Percentiles rank a stretch among this genome's conserved stretches.
phyloP scores from a whole-genome alignment of 2,113 vertebrate species.

The Leucoraja erinaceus region DNA sequence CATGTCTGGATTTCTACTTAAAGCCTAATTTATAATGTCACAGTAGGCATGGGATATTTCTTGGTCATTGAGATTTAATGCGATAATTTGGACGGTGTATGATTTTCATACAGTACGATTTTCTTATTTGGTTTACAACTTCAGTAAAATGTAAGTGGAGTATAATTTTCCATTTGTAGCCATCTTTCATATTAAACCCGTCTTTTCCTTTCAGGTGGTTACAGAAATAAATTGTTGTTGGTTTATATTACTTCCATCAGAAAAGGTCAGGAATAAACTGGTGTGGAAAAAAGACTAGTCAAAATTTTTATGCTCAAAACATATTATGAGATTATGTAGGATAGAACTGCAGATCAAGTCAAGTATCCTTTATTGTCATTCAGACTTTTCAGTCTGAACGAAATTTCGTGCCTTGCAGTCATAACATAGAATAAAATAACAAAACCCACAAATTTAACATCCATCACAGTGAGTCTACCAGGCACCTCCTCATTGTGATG shows the following conservation, averaged over 20 bases:
- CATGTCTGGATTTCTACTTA: conserved; percentile 62
- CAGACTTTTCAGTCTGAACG: too few species aligned
- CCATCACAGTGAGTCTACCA: too few species aligned
- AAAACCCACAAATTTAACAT: too few species aligned
- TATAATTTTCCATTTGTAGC: conserved; percentile 59
- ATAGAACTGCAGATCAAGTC: too few species aligned
- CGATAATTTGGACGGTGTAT: conserved; percentile 57
- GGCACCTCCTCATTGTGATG: too few species aligned
- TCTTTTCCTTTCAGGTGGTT: background rate
- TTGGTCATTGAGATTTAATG: conserved; percentile 57
- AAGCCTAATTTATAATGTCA: conserved; percentile 60
- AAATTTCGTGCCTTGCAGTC: too few species aligned
- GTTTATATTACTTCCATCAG: background rate
- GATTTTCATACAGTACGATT: conserved; percentile 46
- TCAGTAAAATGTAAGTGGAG: conserved; percentile 58
- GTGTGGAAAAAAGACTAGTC: background rate
- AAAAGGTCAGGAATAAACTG: conserved; percentile 11
- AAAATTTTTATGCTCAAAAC: background rate
- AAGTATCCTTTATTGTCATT: too few species aligned
- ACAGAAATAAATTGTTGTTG: background rate
- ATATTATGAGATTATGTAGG: background rate
- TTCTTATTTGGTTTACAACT: conserved; percentile 44
- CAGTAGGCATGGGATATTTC: conserved; percentile 51
- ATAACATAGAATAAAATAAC: too few species aligned
- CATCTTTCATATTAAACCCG: conserved; percentile 48